phyloP scores from a whole-genome alignment of 2,113 vertebrate species.

The Madoqua kirkii region DNA sequence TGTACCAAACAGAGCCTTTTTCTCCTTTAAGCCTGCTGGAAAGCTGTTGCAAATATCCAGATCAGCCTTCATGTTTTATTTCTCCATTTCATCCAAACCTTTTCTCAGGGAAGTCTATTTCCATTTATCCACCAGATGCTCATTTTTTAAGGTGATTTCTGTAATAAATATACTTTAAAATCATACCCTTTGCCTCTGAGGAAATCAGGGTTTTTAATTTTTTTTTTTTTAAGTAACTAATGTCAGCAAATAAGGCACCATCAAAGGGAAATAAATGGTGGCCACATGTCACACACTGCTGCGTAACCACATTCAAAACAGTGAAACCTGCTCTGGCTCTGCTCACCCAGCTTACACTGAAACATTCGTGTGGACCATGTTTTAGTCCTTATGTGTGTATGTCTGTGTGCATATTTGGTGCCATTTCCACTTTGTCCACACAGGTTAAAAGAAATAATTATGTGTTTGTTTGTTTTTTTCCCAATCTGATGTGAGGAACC shows the following conservation, averaged over 20 bases:
- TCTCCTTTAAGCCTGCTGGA: background rate
- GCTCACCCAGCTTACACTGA: background rate
- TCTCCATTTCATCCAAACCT: background rate
- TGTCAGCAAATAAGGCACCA: background rate
- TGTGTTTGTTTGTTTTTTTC: background rate
- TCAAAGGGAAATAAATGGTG: background rate
- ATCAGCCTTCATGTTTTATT: background rate
- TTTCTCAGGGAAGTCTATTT: background rate
- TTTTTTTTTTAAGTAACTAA: background rate
- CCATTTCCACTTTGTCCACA: background rate
- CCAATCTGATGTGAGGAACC: slow-evolving; percentile 17
- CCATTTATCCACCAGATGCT: background rate
- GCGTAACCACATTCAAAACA: background rate
- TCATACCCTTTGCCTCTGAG: background rate
- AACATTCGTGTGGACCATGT: background rate
- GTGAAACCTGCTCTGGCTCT: background rate
- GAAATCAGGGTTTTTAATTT: background rate
- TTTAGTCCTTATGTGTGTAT: background rate
- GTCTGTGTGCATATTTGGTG: background rate
- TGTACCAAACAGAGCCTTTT: background rate
- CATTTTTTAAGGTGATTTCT: background rate
- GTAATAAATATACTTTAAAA: background rate
- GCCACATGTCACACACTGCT: background rate
- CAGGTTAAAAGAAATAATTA: slow-evolving; percentile 31
- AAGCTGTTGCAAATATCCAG: background rate